A percentile compares a stretch with the other conserved stretches of the same genome.
phyloP scores from a whole-genome alignment of 2,888 invertebrate genomes.

The Mythimna loreyi region DNA sequence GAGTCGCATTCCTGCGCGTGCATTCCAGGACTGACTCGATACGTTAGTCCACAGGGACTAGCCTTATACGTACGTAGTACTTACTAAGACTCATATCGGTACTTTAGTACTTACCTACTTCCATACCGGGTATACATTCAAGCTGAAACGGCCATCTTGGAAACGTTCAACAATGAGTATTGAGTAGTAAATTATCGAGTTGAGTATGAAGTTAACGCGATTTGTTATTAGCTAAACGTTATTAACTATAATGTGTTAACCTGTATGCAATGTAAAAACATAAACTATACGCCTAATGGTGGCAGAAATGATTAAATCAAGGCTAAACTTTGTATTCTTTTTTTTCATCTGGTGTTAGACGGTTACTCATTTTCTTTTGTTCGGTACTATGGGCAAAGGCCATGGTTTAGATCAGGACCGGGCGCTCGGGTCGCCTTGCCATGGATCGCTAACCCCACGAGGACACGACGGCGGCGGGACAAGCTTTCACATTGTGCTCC shows the following conservation, averaged over 20 bases:
- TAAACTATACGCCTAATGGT: too few relatives aligned
- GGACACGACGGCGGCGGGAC: too few relatives aligned
- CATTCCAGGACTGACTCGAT: slow-evolving; percentile 52
- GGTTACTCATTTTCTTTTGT: too few relatives aligned
- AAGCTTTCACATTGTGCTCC: too few relatives aligned
- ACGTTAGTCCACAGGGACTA: slow-evolving; percentile 55
- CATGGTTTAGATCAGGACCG: too few relatives aligned
- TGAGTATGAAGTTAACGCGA: slow-evolving; percentile 21
- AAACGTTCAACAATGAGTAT: slow-evolving; percentile 28
- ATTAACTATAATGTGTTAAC: neutral
- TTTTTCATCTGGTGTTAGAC: too few relatives aligned
- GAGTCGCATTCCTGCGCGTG: slow-evolving; percentile 57
- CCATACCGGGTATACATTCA: neutral
- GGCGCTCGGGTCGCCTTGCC: too few relatives aligned
- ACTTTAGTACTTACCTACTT: neutral
- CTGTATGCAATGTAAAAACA: too few relatives aligned
- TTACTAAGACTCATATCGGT: slow-evolving; percentile 13
- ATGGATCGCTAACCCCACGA: too few relatives aligned
- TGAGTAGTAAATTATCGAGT: slow-evolving; percentile 6
- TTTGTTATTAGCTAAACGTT: slow-evolving; percentile 26
- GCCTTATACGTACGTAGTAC: slow-evolving; percentile 35
- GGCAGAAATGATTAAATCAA: too few relatives aligned
- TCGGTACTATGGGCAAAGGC: too few relatives aligned
- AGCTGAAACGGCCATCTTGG: slow-evolving; percentile 35
- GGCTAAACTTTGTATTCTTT: too few relatives aligned